phyloP scores from a whole-genome alignment of 2,888 invertebrate genomes.

The Eledone cirrhosa region DNA sequence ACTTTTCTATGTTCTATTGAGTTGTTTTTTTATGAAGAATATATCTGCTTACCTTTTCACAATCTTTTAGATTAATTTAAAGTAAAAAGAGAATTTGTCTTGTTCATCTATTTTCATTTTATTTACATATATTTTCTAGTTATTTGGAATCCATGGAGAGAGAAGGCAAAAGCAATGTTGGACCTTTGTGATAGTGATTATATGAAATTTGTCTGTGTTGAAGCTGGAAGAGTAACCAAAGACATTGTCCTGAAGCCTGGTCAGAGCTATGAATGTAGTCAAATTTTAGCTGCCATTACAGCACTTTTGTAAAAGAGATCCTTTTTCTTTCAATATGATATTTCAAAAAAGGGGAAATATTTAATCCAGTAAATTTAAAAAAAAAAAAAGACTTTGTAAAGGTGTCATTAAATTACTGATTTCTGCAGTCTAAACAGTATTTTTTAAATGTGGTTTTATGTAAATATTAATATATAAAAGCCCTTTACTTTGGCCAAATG shows the following conservation, averaged over 20 bases:
- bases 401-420: no score
- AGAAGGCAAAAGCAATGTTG: conserved; percentile 88
- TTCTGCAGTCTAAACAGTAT: no score
- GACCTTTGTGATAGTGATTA: conserved; percentile 98
- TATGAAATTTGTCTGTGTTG: conserved; percentile 95
- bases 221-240: conserved; percentile 74
- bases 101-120: background rate
- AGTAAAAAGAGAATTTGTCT: no score
- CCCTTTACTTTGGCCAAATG: no score
- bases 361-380: no score
- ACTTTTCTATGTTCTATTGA: no score
- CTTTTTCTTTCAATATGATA: background rate
- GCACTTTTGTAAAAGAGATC: background rate
- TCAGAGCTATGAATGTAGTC: conserved; percentile 42
- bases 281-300: conserved; percentile 38
- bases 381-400: no score
- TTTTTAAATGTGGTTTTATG: no score
- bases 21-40: no score
- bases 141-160: conserved; percentile 96
- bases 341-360: no score
- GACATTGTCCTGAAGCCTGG: conserved; percentile 41
- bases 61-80: no score
- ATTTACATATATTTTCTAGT: conserved; percentile 69
- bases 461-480: no score
- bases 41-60: background rate